These are phyloP conservation scores for Ceratina japonica DNA, from an alignment of 1,140 invertebrate genomes.

Conservation along the genomic window DNA sequence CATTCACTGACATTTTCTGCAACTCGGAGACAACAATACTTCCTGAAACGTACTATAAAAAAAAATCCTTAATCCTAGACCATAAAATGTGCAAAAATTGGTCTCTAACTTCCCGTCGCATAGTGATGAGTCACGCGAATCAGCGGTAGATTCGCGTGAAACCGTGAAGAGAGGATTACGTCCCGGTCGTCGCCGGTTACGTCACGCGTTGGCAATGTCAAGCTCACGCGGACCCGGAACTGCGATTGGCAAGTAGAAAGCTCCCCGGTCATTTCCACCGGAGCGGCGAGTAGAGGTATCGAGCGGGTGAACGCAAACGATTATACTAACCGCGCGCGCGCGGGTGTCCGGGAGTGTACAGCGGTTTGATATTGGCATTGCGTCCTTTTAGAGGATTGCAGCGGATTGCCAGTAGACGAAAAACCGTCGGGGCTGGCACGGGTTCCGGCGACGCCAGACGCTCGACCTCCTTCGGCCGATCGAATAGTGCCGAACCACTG, in stretches of 20 bases:
- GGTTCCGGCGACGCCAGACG: conserved; percentile 1
- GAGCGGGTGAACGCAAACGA: conserved; percentile 48
- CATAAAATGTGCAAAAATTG: no score
- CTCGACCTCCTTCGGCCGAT: conserved; percentile 67
- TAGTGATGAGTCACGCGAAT: no score
- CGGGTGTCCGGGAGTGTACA: conserved; percentile 58
- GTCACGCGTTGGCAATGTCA: conserved; percentile 43
- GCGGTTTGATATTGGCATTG: conserved; percentile 67
- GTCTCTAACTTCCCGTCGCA: no score
- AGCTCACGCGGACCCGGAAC: conserved; percentile 47
- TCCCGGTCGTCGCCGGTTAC: conserved; percentile 8
- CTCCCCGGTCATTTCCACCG: conserved; percentile 10
- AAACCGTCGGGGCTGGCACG: conserved; percentile 61
- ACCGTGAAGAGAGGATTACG: no score
- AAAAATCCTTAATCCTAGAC: no score
- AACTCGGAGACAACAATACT: no score
- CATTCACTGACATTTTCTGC: no score
- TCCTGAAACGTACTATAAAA: no score
- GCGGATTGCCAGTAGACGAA: conserved; percentile 70
- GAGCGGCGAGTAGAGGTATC: no score
- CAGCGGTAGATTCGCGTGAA: no score
- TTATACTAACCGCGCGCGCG: conserved; percentile 48
- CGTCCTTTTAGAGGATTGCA: conserved; percentile 68
- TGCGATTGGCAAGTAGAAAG: conserved; percentile 22
- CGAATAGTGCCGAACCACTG: conserved; percentile 51